These are phyloP conservation scores for Hippocampus comes DNA, from an alignment of 2,113 vertebrate species.

Conservation along the genomic window DNA sequence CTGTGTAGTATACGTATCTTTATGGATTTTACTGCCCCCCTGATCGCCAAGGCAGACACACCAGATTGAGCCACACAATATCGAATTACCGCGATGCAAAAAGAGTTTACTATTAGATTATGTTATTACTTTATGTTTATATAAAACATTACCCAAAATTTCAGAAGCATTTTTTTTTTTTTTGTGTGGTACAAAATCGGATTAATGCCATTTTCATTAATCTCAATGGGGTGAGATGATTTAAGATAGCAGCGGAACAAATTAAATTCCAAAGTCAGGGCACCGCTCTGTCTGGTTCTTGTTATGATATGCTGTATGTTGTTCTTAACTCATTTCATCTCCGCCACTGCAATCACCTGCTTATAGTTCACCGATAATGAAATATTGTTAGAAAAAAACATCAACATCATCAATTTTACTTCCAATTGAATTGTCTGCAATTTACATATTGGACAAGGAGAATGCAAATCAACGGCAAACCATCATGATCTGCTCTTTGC, in stretches of 20 bases:
- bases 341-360: too few relatives aligned
- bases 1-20: neutral
- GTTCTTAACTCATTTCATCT: too few relatives aligned
- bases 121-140: neutral
- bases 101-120: neutral
- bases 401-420: too few relatives aligned
- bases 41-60: neutral
- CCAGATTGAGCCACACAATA: neutral
- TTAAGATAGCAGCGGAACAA: too few relatives aligned
- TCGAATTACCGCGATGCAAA: neutral
- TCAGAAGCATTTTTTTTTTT: neutral
- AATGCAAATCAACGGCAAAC: conserved; percentile 18
- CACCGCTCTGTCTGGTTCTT: too few relatives aligned
- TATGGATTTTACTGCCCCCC: neutral
- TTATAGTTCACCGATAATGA: too few relatives aligned
- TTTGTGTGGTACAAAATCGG: neutral
- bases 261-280: too few relatives aligned
- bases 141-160: neutral
- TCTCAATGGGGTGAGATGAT: too few relatives aligned
- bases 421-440: neutral
- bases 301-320: too few relatives aligned
- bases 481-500: conserved; percentile 25
- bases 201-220: too few relatives aligned
- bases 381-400: too few relatives aligned
- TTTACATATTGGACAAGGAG: conserved; percentile 21